Percentiles rank a stretch among this genome's conserved stretches.
These are phyloP conservation scores for Heteronetta atricapilla DNA, from an alignment of 2,113 vertebrate genomes.

Conservation along the genomic window DNA sequence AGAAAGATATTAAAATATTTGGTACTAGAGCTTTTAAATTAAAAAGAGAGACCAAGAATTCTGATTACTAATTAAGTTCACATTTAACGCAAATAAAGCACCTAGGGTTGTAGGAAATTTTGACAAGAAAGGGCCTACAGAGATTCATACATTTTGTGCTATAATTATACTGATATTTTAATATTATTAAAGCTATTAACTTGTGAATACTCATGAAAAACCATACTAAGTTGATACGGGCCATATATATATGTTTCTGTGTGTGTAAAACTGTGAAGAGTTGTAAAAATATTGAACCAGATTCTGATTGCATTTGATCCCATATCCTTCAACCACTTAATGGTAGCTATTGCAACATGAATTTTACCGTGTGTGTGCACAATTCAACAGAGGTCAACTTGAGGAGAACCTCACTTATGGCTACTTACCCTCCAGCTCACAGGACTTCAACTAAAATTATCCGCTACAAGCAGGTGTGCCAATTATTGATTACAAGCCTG, in stretches of 20 bases:
- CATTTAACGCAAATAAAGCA: conserved; percentile 58
- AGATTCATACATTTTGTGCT: neutral
- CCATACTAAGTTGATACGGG: neutral
- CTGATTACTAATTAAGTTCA: conserved; percentile 62
- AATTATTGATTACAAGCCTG: neutral
- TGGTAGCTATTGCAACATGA: neutral
- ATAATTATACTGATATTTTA: conserved; percentile 60
- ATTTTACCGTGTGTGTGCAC: neutral
- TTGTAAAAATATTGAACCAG: conserved; percentile 53
- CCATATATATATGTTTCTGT: neutral
- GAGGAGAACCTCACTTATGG: neutral
- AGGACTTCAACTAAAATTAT: neutral
- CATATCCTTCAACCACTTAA: neutral
- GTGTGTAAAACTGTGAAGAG: neutral
- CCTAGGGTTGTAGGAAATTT: conserved; percentile 5
- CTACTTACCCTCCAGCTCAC: neutral
- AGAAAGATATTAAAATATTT: conserved; percentile 69
- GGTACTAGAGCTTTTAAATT: conserved; percentile 36
- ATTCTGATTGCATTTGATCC: neutral
- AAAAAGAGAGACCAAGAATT: conserved; percentile 45
- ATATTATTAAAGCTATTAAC: conserved; percentile 56
- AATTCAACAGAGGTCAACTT: neutral
- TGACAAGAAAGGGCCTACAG: neutral
- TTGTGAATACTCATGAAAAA: conserved; percentile 18
- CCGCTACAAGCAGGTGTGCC: neutral